These are phyloP conservation scores for Propsilocerus akamusi DNA, from an alignment of 1,140 invertebrate species.

Conservation along the genomic window DNA sequence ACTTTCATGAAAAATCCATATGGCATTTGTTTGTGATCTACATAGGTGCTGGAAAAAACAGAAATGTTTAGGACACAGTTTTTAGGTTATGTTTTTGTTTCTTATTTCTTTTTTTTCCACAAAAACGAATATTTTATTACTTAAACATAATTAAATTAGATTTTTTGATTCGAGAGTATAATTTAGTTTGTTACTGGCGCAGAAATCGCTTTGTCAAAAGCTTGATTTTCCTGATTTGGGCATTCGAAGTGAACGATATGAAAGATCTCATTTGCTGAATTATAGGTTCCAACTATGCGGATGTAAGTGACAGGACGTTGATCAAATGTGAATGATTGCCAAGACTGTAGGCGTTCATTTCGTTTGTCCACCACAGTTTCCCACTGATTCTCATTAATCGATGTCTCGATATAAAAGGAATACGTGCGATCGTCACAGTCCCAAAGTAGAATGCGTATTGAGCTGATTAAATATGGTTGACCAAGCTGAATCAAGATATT, in stretches of 20 bases:
- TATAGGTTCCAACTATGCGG: constrained; percentile 82
- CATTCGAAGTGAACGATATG: constrained; percentile 97
- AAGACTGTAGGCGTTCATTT: constrained; percentile 38
- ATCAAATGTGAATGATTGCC: constrained; percentile 77
- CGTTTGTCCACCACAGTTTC: constrained; percentile 58
- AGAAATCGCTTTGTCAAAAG: neutral
- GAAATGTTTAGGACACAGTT: no score
- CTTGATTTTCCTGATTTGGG: constrained; percentile 38
- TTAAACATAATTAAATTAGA: no score
- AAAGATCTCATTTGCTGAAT: constrained; percentile 97
- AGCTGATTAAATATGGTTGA: constrained; percentile 86
- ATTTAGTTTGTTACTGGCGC: no score
- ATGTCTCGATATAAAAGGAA: constrained; percentile 91
- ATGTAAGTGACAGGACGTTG: constrained; percentile 81
- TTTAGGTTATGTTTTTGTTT: no score
- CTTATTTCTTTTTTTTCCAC: no score
- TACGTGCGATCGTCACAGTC: constrained; percentile 95
- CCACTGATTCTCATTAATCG: constrained; percentile 82
- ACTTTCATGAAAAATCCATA: no score
- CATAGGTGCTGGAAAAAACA: no score
- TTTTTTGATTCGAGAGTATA: no score
- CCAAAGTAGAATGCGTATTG: constrained; percentile 86
- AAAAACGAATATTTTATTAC: no score
- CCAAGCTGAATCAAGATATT: constrained; percentile 80
- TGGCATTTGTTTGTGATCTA: no score